Base-by-base conservation (phyloP, 2,888 invertebrate genomes). In the Chymomyza caudatula region DNA sequence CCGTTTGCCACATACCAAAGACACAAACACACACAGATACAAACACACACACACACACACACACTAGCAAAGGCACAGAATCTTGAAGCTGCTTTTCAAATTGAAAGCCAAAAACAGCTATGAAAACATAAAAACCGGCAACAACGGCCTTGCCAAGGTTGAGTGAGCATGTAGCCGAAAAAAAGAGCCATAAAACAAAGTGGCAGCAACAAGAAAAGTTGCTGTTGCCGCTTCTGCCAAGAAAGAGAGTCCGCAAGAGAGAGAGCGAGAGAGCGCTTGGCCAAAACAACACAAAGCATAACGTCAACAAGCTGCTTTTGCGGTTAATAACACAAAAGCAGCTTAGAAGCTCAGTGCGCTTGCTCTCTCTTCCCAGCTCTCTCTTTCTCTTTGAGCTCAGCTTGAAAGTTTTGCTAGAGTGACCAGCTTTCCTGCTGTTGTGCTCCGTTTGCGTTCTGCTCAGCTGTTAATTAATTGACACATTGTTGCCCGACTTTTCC, bases 91-190 rank as follows among this genome's bases (percentile, higher is more conserved):
- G 47, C 47, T 47, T 57, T 57, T 60, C 49, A 29, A 47, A 53
- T 43, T 52, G 53, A 60, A 53, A 60, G 43, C 22, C 37, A 53
- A 60, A 53, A 54, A 57, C 51, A 53, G 3, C 25, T 20, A 63
- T 51, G 55, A 6, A 60, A 8, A 54, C 65, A 65, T 55, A 67
- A 77, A 88, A 86, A 85, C 86, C 83, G 88, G 86, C 87, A 82
- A 73, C 82, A 89, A 89, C 89, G 89, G 88, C 89, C 89, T 89
- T 89, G 89, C 87, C 89, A 89, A 89, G 89, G 89, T 88, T 89
- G 89, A 88, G 80, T 87, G 87, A 87, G 70, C 83, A 87, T 71
- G 78, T 73, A 77, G 73, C 75, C 76, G 64, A 67, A 77, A 76
- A 79, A 77, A 73, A 74, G 73, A 80, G 79, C 67, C 78, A 76